Evolutionary conservation across 2,113 vertebrate species (phyloP).

Genomic region (Cathartes aura): DNA sequence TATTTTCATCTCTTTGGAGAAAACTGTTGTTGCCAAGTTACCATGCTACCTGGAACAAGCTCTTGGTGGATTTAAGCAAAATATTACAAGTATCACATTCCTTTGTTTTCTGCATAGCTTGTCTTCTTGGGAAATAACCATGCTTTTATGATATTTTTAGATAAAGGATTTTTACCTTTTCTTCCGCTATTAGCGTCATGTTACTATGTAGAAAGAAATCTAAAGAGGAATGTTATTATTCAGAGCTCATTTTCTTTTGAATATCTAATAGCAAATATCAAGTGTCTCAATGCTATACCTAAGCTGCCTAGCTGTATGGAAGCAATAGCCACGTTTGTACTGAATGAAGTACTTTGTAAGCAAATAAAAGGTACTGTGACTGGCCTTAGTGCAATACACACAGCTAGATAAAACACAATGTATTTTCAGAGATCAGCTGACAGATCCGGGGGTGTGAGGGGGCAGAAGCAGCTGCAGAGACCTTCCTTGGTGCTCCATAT

Average conservation of each 20-base stretch:
- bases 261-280: background rate
- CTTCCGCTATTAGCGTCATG: background rate
- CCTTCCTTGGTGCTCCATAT: background rate
- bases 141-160: background rate
- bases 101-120: conserved; percentile 9
- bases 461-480: background rate
- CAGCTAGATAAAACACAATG: background rate
- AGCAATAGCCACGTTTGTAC: background rate
- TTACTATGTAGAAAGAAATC: background rate
- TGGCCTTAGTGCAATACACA: background rate
- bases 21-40: conserved; percentile 28
- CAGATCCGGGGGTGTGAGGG: fast-evolving
- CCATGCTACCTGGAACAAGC: background rate
- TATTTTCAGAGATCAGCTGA: background rate
- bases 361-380: background rate
- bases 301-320: background rate
- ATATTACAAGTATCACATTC: background rate
- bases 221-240: background rate
- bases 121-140: background rate
- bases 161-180: background rate
- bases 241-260: background rate
- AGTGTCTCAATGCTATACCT: background rate
- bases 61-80: background rate
- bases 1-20: conserved; percentile 45
- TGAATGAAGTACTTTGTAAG: background rate